phyloP scores from a whole-genome alignment of 2,888 invertebrate genomes.

The Nephrotoma guestfalica region DNA sequence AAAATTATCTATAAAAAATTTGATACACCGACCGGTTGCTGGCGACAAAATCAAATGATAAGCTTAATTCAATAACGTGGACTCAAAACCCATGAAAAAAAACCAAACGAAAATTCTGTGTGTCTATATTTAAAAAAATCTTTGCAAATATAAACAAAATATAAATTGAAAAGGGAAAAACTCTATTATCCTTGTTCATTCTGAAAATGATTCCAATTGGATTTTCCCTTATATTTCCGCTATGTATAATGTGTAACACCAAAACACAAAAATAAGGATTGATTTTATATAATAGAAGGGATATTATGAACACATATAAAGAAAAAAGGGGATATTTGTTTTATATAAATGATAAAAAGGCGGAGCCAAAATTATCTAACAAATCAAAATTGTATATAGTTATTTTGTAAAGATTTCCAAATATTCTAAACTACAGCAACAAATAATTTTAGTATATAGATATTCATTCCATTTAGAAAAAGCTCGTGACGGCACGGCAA shows the following conservation, averaged over 20 bases:
- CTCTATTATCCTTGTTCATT: neutral
- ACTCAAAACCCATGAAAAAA: conserved; percentile 12
- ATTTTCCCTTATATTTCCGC: neutral
- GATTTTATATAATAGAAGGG: neutral
- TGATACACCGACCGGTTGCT: conserved; percentile 14
- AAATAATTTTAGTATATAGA: neutral
- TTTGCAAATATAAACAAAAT: neutral
- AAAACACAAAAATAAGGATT: neutral
- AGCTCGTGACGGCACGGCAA: neutral
- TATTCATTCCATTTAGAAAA: neutral
- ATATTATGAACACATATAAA: neutral
- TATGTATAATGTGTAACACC: neutral
- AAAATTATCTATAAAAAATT: neutral
- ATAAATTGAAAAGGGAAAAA: neutral
- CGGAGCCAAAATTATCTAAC: neutral
- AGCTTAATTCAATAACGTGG: conserved; percentile 17
- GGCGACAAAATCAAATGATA: conserved; percentile 17
- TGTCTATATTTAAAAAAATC: neutral
- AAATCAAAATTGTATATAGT: neutral
- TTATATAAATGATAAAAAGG: neutral
- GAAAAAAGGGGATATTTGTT: neutral
- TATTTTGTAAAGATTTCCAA: neutral
- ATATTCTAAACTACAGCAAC: neutral
- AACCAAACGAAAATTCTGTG: neutral
- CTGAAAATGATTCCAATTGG: neutral